Percentiles rank a stretch among this genome's conserved stretches.
Evolutionary conservation across 2,797 vertebrate genomes (phyloP).

Genomic region (Margarornis squamiger): DNA sequence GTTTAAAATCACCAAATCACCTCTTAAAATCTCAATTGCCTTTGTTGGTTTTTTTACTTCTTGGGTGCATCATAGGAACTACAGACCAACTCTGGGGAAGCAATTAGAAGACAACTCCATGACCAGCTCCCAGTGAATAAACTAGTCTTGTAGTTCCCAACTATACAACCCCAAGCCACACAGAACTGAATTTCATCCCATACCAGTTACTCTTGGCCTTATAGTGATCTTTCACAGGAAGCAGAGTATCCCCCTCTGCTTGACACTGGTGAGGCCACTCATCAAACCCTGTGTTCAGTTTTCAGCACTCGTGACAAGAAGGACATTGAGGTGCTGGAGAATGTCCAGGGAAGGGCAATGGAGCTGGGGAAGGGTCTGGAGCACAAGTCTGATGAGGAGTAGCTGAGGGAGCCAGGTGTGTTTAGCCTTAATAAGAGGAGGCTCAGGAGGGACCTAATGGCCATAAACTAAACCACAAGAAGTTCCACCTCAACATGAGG

Average conservation of each 20-base stretch:
- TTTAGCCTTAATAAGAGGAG: neutral
- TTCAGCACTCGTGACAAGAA: neutral
- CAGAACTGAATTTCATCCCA: neutral
- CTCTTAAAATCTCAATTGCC: neutral
- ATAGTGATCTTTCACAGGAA: neutral
- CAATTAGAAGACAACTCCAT: neutral
- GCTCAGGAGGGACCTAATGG: neutral
- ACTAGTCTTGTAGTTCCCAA: neutral
- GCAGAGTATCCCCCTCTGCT: neutral
- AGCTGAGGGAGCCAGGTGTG: neutral
- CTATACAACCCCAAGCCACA: neutral
- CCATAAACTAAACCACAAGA: neutral
- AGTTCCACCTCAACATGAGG: neutral
- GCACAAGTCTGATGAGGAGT: neutral
- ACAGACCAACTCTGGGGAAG: neutral
- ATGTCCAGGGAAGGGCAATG: accelerated
- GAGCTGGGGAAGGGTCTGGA: neutral
- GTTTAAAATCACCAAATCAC: neutral
- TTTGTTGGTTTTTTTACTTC: neutral
- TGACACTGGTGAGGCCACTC: neutral
- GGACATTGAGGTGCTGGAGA: accelerated
- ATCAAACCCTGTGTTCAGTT: neutral
- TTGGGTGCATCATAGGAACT: neutral
- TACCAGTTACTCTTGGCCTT: accelerated
- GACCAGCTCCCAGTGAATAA: neutral